Evolutionary conservation across 1,140 invertebrate species (phyloP).

Genomic region (Hyphantria cunea): DNA sequence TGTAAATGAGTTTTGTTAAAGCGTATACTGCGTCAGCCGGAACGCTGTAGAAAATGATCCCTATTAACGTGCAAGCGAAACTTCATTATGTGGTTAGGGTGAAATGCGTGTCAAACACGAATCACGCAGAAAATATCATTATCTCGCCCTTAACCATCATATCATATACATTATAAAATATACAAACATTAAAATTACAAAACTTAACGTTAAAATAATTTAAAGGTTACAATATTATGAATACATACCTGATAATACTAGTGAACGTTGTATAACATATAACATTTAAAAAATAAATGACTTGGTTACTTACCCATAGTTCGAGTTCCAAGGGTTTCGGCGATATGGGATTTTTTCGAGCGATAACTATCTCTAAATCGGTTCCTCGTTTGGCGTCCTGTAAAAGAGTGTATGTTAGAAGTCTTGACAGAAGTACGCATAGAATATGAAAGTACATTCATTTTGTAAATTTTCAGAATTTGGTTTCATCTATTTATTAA

Average conservation of each 20-base stretch:
- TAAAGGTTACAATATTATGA: too few relatives aligned
- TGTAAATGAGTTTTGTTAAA: constrained; percentile 42
- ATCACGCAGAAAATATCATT: constrained; percentile 52
- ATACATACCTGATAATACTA: too few relatives aligned
- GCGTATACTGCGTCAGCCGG: constrained; percentile 49
- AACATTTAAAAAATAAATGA: too few relatives aligned
- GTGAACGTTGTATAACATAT: too few relatives aligned
- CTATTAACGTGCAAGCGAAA: constrained; percentile 64
- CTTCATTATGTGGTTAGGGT: constrained; percentile 69
- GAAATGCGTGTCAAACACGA: constrained; percentile 58
- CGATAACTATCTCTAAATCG: constrained; percentile 90
- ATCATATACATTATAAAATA: constrained; percentile 42
- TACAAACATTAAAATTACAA: too few relatives aligned
- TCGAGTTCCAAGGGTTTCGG: constrained; percentile 90
- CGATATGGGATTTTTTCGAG: constrained; percentile 88
- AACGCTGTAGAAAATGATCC: constrained; percentile 63
- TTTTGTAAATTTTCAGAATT: too few relatives aligned
- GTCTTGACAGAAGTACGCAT: too few relatives aligned
- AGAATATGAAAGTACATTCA: too few relatives aligned
- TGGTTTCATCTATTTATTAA: too few relatives aligned
- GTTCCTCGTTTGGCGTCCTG: constrained; percentile 90
- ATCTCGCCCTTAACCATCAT: constrained; percentile 48
- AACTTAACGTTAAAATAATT: too few relatives aligned
- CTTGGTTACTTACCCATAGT: constrained; percentile 84
- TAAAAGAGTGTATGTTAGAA: too few relatives aligned